Percentiles rank a stretch among this genome's conserved stretches.
Conservation (phyloP, 2,888 invertebrate species). For the Dolichopus griseipennis region DNA sequence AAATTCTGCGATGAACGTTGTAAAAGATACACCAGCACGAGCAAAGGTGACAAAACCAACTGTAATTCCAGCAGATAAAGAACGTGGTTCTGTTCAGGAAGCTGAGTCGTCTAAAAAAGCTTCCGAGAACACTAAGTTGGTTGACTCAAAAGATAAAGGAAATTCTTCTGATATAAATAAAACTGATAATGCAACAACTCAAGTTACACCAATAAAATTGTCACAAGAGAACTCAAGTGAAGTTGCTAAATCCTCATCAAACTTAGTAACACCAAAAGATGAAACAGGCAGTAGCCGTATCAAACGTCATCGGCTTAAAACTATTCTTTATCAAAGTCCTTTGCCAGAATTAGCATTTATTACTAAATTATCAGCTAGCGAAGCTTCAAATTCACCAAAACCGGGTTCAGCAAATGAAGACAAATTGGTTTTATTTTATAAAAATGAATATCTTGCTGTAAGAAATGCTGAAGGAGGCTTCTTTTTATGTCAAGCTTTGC, state of each 20-base stretch:
- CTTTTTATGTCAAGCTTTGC: slow-evolving; percentile 81
- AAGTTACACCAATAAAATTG: background rate
- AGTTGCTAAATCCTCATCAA: slow-evolving; percentile 18
- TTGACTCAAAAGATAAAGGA: slow-evolving; percentile 16
- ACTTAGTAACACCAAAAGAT: slow-evolving; percentile 23
- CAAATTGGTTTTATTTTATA: slow-evolving; percentile 78
- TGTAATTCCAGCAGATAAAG: no score
- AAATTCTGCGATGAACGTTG: background rate
- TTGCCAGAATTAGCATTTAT: slow-evolving; percentile 68
- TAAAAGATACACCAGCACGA: background rate
- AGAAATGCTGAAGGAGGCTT: slow-evolving; percentile 82
- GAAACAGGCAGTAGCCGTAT: slow-evolving; percentile 25
- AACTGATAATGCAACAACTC: background rate
- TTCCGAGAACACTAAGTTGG: slow-evolving; percentile 19
- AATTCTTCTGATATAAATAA: slow-evolving; percentile 7
- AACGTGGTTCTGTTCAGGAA: no score
- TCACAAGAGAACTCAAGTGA: background rate
- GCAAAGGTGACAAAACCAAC: background rate
- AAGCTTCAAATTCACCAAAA: slow-evolving; percentile 50
- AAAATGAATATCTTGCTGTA: slow-evolving; percentile 84
- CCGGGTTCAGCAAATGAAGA: slow-evolving; percentile 53
- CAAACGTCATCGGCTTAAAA: slow-evolving; percentile 34
- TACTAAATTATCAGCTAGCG: slow-evolving; percentile 59
- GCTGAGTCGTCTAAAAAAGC: no score
- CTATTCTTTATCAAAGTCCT: slow-evolving; percentile 73